A percentile compares a stretch with the other conserved stretches of the same genome.
These are phyloP conservation scores for Mus minutoides DNA, from an alignment of 2,797 vertebrate genomes.

Conservation along the genomic window DNA sequence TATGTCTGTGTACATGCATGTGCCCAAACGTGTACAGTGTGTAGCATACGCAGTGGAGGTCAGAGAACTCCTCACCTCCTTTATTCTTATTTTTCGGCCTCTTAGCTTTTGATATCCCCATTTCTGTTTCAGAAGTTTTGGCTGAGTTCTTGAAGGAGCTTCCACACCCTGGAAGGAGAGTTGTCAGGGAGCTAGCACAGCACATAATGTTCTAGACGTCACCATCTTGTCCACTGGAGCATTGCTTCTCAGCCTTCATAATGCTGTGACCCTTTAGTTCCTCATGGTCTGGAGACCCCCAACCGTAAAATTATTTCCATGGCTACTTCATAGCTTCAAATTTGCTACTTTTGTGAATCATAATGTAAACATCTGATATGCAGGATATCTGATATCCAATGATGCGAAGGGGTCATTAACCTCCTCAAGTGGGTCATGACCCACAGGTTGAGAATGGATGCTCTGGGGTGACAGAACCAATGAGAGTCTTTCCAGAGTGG, in stretches of 20 bases:
- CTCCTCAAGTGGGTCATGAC: neutral
- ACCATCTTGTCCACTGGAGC: neutral
- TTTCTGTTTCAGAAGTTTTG: neutral
- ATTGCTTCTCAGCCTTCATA: neutral
- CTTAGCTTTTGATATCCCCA: neutral
- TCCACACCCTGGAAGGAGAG: neutral
- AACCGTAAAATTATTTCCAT: neutral
- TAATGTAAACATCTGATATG: neutral
- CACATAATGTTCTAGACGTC: neutral
- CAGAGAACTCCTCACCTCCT: neutral
- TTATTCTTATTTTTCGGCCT: neutral
- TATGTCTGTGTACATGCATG: neutral
- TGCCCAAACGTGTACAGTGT: too few species aligned
- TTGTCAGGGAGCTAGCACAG: fast-evolving
- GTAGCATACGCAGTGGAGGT: neutral
- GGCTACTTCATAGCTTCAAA: neutral
- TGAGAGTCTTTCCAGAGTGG: neutral
- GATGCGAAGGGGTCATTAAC: neutral
- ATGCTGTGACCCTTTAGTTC: neutral
- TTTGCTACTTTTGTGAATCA: neutral
- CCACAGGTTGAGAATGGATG: neutral
- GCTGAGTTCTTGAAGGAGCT: neutral
- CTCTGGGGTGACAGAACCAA: fast-evolving
- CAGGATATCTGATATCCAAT: neutral
- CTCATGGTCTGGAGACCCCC: neutral